Evolutionary conservation across 1,140 invertebrate genomes (phyloP), one percentile per base, ranked within the genome.

Genomic region (Eueides isabella): DNA sequence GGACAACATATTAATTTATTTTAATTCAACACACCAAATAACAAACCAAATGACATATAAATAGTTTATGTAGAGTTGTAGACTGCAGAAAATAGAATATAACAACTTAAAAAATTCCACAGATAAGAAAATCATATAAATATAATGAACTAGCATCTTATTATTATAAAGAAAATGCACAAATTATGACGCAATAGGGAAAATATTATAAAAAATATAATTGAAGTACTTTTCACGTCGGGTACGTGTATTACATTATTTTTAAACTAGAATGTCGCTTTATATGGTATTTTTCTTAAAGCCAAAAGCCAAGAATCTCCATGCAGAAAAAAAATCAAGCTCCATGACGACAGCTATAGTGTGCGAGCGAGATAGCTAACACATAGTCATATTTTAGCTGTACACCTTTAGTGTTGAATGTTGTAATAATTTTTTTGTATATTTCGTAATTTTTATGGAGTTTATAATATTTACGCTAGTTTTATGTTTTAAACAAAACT

Each of bases 361-460:
- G 78, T 38, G 66, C 72, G 80, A 82, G 74, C 68, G 80, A 80
- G 76, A 82, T 31, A 80, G 79, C 78, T 71, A 48, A 55, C 30
- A 33, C 48, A 68, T 67, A 61, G 61, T 61, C 23, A 55, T 69
- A 55, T 68, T 77, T 72, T 69, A 72, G 71, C 26, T 63, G 72
- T 75, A 74, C 48, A 55, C 31, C 71, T 83, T 79, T 82, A 75
- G 76, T 78, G 79, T 82, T 85, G 80, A 79, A 81, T 84, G 76
- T 84, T 80, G 77, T 80, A 83, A 75, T 76, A 80, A 72, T 67
- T 70, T 80, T 73, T 77, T 81, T 78, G 76, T 79, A 80, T 76
- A 80, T 88, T 88, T 85, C 78, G 80, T 84, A 73, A 75, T 76
- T 86, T 55, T 85, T 79, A 84, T 81, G 79, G 74, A 83, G 80